Evolutionary conservation across 1,140 invertebrate species (phyloP).

Genomic region (Procambarus virginalis): DNA sequence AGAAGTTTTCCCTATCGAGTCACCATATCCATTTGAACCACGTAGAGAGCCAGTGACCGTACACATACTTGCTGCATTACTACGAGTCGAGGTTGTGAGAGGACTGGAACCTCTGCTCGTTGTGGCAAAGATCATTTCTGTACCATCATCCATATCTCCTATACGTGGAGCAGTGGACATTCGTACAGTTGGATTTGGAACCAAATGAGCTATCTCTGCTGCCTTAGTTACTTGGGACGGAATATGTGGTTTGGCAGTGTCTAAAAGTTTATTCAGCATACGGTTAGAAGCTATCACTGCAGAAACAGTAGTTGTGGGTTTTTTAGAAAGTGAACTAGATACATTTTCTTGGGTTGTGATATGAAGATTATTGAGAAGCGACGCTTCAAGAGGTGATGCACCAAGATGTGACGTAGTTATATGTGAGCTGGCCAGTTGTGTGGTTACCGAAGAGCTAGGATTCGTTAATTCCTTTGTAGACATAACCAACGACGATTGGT

Average conservation of each 20-base stretch:
- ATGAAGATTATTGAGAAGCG: constrained; percentile 23
- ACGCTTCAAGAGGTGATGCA: constrained; percentile 11
- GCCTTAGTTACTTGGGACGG: constrained; percentile 57
- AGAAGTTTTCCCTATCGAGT: constrained; percentile 13
- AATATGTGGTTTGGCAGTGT: constrained; percentile 55
- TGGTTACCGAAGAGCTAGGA: not conserved
- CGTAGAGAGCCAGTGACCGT: constrained; percentile 28
- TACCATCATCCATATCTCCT: constrained; percentile 33
- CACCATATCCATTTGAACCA: constrained; percentile 27
- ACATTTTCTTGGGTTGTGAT: not conserved
- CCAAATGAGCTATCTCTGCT: constrained; percentile 59
- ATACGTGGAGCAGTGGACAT: constrained; percentile 6
- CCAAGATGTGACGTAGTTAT: constrained; percentile 11
- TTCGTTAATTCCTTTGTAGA: constrained; percentile 3
- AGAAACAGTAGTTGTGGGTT: constrained; percentile 27
- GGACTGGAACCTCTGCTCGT: constrained; percentile 34
- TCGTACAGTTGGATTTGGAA: constrained; percentile 43
- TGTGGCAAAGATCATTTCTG: constrained; percentile 28
- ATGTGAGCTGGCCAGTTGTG: constrained; percentile 30
- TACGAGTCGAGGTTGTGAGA: constrained; percentile 33
- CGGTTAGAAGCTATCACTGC: constrained; percentile 44
- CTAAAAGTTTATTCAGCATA: constrained; percentile 53
- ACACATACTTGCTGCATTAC: constrained; percentile 30
- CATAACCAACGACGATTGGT: not conserved
- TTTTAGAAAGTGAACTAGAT: constrained; percentile 3